phyloP scores from a whole-genome alignment of 2,888 invertebrate species.

The Limnephilus lunatus region DNA sequence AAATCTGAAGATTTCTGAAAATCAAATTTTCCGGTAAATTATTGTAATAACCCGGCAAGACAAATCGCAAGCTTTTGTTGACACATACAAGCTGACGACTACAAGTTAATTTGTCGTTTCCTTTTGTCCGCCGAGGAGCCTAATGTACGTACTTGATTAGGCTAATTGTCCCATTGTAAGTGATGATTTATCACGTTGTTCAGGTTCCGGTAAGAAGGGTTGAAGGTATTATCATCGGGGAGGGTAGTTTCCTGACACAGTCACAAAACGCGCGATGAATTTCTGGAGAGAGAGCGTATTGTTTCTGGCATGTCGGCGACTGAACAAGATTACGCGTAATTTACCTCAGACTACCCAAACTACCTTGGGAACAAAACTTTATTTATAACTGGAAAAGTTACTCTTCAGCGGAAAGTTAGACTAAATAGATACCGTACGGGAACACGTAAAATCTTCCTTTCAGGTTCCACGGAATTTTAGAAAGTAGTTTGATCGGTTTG shows the following conservation, averaged over 20 bases:
- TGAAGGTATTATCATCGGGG: conserved; percentile 17
- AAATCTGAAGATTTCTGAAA: too few relatives aligned
- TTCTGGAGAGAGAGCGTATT: not conserved
- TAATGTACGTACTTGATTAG: conserved; percentile 33
- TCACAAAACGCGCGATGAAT: conserved; percentile 27
- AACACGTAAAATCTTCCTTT: not conserved
- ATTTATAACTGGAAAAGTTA: not conserved
- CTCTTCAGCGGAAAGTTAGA: not conserved
- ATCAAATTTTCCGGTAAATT: not conserved
- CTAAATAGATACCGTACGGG: not conserved
- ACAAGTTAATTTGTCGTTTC: conserved; percentile 15
- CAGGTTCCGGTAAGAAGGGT: conserved; percentile 13
- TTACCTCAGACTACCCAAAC: not conserved
- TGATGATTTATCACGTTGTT: conserved; percentile 32
- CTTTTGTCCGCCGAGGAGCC: conserved; percentile 4
- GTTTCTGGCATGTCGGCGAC: conserved; percentile 1
- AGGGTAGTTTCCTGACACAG: conserved; percentile 10
- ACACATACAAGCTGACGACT: not conserved
- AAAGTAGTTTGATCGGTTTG: not conserved
- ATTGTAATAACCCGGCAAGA: not conserved
- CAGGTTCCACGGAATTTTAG: not conserved
- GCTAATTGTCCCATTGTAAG: conserved; percentile 33
- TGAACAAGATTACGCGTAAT: not conserved
- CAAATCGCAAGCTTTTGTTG: not conserved
- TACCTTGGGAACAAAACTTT: not conserved